Evolutionary conservation across 2,888 invertebrate species (phyloP).

Genomic region (Meteorus colon): DNA sequence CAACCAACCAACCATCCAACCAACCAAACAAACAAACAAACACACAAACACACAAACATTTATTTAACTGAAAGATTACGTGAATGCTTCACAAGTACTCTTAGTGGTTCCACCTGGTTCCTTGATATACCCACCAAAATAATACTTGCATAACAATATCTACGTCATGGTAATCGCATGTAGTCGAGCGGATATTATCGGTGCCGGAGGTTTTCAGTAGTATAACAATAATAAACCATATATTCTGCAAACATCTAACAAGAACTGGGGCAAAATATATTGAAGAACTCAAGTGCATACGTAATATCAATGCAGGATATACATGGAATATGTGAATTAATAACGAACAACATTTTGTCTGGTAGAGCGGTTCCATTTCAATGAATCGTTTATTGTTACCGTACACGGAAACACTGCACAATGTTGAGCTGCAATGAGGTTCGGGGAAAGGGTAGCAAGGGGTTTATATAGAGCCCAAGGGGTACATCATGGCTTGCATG

Average conservation of each 20-base stretch:
- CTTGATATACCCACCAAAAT: too few species aligned
- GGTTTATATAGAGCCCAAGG: constrained; percentile 22
- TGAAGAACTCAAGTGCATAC: neutral
- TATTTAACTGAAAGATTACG: too few species aligned
- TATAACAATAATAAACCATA: too few species aligned
- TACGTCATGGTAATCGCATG: too few species aligned
- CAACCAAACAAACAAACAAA: too few species aligned
- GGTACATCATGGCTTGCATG: constrained; percentile 26
- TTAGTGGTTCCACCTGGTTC: too few species aligned
- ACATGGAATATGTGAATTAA: constrained; percentile 16
- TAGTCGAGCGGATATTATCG: too few species aligned
- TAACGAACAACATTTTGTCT: constrained; percentile 33
- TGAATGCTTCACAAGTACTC: too few species aligned
- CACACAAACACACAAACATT: too few species aligned
- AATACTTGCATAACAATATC: too few species aligned
- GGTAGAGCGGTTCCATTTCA: constrained; percentile 29
- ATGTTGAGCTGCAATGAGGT: constrained; percentile 11
- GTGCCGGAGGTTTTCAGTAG: too few species aligned
- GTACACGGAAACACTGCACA: constrained; percentile 23
- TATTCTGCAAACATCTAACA: neutral
- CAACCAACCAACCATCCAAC: too few species aligned
- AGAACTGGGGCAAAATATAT: neutral
- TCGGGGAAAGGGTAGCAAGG: neutral
- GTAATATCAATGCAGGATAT: neutral
- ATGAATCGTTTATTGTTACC: constrained; percentile 34